These are phyloP conservation scores for Melanotaenia duboulayi DNA, from an alignment of 2,113 vertebrate genomes.

Conservation along the genomic window DNA sequence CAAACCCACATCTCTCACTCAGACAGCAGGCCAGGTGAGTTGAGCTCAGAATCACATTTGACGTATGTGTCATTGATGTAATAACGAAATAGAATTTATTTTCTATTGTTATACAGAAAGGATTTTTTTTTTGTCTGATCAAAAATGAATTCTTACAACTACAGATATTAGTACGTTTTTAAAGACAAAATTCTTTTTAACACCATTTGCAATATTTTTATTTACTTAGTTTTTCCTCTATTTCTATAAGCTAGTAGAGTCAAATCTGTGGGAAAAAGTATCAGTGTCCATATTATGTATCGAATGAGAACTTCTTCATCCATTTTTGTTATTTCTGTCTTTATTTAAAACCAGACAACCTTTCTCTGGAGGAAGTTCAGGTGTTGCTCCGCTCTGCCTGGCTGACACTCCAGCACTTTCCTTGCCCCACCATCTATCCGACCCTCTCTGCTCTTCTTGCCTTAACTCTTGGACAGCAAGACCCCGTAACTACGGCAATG, in stretches of 20 bases:
- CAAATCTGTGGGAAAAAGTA: too few relatives aligned
- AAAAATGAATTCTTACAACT: too few relatives aligned
- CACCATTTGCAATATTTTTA: too few relatives aligned
- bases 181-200: too few relatives aligned
- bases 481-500: constrained; percentile 83
- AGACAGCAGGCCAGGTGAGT: constrained; percentile 68
- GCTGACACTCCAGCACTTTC: constrained; percentile 85
- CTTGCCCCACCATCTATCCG: constrained; percentile 82
- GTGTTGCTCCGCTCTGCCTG: constrained; percentile 82
- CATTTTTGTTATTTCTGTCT: not conserved
- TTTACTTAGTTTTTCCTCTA: too few relatives aligned
- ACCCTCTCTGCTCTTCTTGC: constrained; percentile 86
- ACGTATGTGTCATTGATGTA: not conserved
- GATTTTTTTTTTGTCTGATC: too few relatives aligned
- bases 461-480: constrained; percentile 80
- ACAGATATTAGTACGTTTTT: too few relatives aligned
- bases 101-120: not conserved
- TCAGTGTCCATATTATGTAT: not conserved
- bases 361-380: constrained; percentile 79
- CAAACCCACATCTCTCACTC: constrained; percentile 44
- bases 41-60: too few relatives aligned
- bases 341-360: constrained; percentile 68
- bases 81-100: not conserved
- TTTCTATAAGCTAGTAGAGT: too few relatives aligned
- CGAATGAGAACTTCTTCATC: not conserved